Percentiles rank a stretch among this genome's conserved stretches.
Conservation (phyloP, 2,888 invertebrate genomes). For the Drosophila anomelani region DNA sequence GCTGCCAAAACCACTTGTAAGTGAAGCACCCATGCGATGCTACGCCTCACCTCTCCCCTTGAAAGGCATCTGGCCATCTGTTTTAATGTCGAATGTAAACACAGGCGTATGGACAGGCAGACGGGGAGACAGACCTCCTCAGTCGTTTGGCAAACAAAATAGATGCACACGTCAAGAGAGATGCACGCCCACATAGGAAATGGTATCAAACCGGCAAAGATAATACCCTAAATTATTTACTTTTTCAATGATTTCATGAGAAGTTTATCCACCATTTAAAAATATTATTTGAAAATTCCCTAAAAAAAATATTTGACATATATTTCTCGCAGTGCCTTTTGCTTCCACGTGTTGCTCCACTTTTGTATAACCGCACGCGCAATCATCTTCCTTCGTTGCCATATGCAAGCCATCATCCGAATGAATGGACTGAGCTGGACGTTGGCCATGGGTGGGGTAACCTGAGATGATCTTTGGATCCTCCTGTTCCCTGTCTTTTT, state of each 20-base stretch:
- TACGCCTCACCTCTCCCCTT: background rate
- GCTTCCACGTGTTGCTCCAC: slow-evolving; percentile 48
- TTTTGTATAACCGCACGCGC: slow-evolving; percentile 73
- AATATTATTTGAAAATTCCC: background rate
- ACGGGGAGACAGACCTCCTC: background rate
- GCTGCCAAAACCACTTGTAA: slow-evolving; percentile 58
- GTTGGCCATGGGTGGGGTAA: slow-evolving; percentile 53
- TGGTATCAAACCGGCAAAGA: background rate
- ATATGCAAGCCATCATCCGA: slow-evolving; percentile 72
- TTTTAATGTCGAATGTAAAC: slow-evolving; percentile 57
- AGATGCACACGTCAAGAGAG: slow-evolving; percentile 63
- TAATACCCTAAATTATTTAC: background rate
- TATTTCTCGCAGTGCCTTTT: slow-evolving; percentile 2
- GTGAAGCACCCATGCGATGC: slow-evolving; percentile 26
- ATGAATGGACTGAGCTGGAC: slow-evolving; percentile 22
- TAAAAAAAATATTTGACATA: too few relatives aligned
- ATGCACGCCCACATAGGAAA: slow-evolving; percentile 65
- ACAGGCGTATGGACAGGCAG: slow-evolving; percentile 14
- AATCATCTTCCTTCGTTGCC: slow-evolving; percentile 61
- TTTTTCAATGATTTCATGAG: background rate
- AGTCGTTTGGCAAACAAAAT: slow-evolving; percentile 65
- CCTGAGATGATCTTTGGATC: slow-evolving; percentile 42
- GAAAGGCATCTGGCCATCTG: slow-evolving; percentile 46
- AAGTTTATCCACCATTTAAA: background rate
- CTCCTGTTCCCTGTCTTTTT: background rate